Base-by-base conservation (phyloP, 1,140 invertebrate genomes). In the Psix sp. region DNA sequence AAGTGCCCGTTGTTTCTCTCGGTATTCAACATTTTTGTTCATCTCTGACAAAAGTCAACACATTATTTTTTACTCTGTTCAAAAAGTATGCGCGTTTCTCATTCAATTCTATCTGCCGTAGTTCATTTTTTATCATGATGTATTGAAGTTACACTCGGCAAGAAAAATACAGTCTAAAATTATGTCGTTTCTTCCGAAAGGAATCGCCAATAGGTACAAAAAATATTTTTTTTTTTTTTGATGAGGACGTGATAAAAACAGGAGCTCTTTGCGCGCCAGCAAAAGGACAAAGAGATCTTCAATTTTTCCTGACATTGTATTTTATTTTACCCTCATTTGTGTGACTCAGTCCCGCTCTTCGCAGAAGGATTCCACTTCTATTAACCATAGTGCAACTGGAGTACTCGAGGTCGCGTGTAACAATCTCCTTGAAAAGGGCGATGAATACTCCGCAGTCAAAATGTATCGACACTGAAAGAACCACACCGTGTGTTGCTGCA, bases 341-440 rank as follows among this genome's bases (percentile, higher is more conserved):
- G 31, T n/a, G n/a, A n/a, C n/a, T n/a, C n/a, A n/a, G n/a, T n/a
- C n/a, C n/a, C n/a, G n/a, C n/a, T n/a, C n/a, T n/a, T n/a, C n/a
- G n/a, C n/a, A n/a, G n/a, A n/a, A n/a, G n/a, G n/a, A n/a, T n/a
- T n/a, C n/a, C n/a, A n/a, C n/a, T n/a, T n/a, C n/a, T n/a, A n/a
- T n/a, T n/a, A n/a, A n/a, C n/a, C n/a, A n/a, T n/a, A n/a, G n/a
- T n/a, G n/a, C n/a, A n/a, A n/a, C 31, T 31, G 26, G 14, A 29
- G 45, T 26, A 57, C 67, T 72, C 24, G 33, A 73, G 45, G 46
- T 21, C 59, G 45, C 39, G 35, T 33, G 36, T 57, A 72, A 72
- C 52, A 59, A 72, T 65, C 52, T 62, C 31, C 51, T 72, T 54
- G 49, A 65, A 63, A 65, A 65, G 54, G 43, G 52, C 18, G 54